phyloP scores from a whole-genome alignment of 2,888 invertebrate genomes.

The Acrocera orbiculus region DNA sequence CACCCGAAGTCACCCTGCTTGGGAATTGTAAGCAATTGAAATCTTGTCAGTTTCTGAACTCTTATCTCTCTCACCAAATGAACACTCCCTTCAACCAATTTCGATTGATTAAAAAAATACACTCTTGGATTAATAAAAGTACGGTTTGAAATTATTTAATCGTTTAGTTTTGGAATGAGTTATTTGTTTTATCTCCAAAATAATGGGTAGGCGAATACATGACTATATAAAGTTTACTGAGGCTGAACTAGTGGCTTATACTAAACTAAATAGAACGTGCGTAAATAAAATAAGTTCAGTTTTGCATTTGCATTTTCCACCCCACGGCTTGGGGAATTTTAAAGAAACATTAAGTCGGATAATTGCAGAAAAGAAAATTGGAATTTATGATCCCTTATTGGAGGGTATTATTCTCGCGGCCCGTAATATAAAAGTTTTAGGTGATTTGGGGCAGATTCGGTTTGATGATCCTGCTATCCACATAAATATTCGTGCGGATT shows the following conservation, averaged over 20 bases:
- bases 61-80: too few species aligned
- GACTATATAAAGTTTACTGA: slow-evolving; percentile 28
- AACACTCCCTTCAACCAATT: too few species aligned
- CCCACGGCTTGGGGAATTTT: slow-evolving; percentile 35
- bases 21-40: too few species aligned
- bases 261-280: slow-evolving; percentile 33
- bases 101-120: too few species aligned
- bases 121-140: too few species aligned
- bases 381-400: slow-evolving; percentile 35
- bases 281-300: slow-evolving; percentile 31
- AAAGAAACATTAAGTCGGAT: slow-evolving; percentile 33
- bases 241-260: slow-evolving; percentile 33
- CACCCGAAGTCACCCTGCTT: too few species aligned
- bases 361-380: slow-evolving; percentile 30
- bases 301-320: slow-evolving; percentile 36
- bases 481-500: slow-evolving; percentile 41
- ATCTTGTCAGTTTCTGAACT: too few species aligned
- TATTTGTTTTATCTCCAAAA: too few species aligned
- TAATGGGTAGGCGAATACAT: slow-evolving; percentile 24
- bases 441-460: slow-evolving; percentile 32
- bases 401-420: slow-evolving; percentile 43
- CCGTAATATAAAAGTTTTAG: slow-evolving; percentile 38
- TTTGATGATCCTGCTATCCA: slow-evolving; percentile 40
- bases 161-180: too few species aligned
- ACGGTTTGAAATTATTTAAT: too few species aligned